Evolutionary conservation across 2,797 vertebrate species (phyloP), one percentile per base, ranked within the genome.

Genomic region (Argya squamiceps): DNA sequence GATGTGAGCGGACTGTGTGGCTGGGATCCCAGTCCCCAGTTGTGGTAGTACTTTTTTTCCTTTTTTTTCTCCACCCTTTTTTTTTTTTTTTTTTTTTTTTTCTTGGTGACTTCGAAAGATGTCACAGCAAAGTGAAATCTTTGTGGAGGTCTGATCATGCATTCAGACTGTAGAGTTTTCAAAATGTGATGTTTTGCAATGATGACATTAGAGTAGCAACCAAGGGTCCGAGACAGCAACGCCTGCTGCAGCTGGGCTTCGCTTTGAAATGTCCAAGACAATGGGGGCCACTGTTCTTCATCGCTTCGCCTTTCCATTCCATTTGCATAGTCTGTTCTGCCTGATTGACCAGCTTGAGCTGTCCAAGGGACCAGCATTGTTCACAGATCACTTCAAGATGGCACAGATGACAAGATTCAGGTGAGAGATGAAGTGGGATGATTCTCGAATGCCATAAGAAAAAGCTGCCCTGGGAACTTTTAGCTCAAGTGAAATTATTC

Each of bases 291-390:
- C 97, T 98, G 98, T 98, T 98, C 96, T 97, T 97, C 93, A 93
- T 96, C 95, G 96, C 97, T 97, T 97, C 95, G 98, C 97, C 97
- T 97, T 98, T 95, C 97, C 97, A 89, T 93, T 82, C 77, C 97
- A 98, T 98, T 99, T 98, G 98, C 98, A 98, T 98, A 98, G 98
- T 97, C 98, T 97, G 98, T 98, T 98, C 98, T 98, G 98, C 98
- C 97, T 98, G 98, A 98, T 86, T 98, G 98, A 97, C 98, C 98
- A 96, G 97, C 97, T 96, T 94, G 97, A 97, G 96, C 97, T 92
- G 97, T 96, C 97, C 96, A 95, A 95, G 97, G 97, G 97, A 97
- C 87, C 93, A 74, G 97, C 96, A 97, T 99, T 99, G 98, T 99
- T 98, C 97, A 73, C 94, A 97, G 97, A 98, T 98, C 98, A 97